Conservation (phyloP, 2,113 vertebrate species). For the Gobio gobio region DNA sequence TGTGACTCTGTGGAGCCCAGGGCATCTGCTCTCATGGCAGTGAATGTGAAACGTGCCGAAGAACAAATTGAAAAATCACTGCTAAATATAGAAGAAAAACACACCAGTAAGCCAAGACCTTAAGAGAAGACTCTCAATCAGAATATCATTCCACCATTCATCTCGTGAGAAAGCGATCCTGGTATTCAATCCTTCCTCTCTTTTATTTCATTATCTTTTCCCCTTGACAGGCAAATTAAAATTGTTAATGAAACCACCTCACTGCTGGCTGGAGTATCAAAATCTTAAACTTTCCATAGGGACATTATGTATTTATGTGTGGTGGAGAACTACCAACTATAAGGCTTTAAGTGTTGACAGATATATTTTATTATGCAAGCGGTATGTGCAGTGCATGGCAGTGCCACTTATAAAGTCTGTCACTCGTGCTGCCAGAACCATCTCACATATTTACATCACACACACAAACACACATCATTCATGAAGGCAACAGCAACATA, state of each 20-base stretch:
- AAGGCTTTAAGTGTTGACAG: constrained; percentile 4
- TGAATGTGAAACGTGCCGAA: constrained; percentile 30
- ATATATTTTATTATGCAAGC: constrained; percentile 24
- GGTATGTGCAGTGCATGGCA: neutral
- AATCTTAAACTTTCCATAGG: neutral
- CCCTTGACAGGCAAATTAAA: constrained; percentile 10
- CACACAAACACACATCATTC: constrained; percentile 14
- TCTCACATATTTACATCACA: constrained; percentile 5
- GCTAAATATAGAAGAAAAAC: constrained; percentile 45
- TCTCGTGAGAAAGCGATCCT: constrained; percentile 6
- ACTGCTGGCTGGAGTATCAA: neutral
- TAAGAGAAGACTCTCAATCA: constrained; percentile 17
- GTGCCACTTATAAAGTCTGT: neutral
- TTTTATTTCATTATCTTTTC: neutral
- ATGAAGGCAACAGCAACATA: neutral
- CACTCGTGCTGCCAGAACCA: constrained; percentile 25
- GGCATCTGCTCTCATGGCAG: constrained; percentile 44
- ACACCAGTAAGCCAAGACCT: constrained; percentile 32
- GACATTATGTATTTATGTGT: neutral
- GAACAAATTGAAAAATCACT: constrained; percentile 42
- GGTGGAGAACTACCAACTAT: too few species aligned
- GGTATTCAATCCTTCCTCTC: neutral
- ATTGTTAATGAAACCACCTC: neutral
- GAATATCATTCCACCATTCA: constrained; percentile 31
- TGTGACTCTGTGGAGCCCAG: constrained; percentile 35